Evolutionary conservation across 2,797 vertebrate genomes (phyloP), one percentile per base, ranked within the genome.

Genomic region (Melopsittacus undulatus): DNA sequence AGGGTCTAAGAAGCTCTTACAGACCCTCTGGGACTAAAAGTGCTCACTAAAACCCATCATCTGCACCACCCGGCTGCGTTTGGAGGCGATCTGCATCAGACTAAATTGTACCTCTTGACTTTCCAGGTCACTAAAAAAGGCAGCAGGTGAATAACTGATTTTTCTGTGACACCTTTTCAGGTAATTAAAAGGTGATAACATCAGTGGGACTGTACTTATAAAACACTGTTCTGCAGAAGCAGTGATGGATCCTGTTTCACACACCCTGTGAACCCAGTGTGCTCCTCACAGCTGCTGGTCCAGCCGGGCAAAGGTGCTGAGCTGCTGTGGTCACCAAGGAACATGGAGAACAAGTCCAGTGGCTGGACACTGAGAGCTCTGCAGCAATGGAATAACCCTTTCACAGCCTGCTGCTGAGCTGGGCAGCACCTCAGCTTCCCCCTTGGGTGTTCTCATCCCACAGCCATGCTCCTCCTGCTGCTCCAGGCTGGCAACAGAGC

Each of bases 11-110:
- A 78, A 81, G 34, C n/a, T 87, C 21, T 46, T 19, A 10, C 0
- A 3, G 42, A 77, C 51, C 34, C 30, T 11, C 42, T 54, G 52
- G 29, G 43, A 46, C 57, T 42, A 56, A 80, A 73, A 30, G 32
- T 1, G 5, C n/a, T 68, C 7, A 22, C 38, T 5, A 4, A 36
- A 84, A 62, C 0, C 1, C 23, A 27, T 23, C 3, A 0, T 43
- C 62, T 40, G 26, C 21, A 57, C 49, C n/a, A 63, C 22, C 19
- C 3, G 2, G 18, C 36, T 73, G 43, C 43, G 24, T 62, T 26
- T 30, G 69, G 59, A 48, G 5, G 43, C 26, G 48, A 72, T 32
- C 29, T 7, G 3, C 40, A 68, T 88, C 4, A 45, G 20, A 72
- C 11, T 46, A 29, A 66, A 34, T 3, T 48, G 46, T 13, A 67